These are phyloP conservation scores for Alligator mississippiensis DNA, from an alignment of 2,113 vertebrate species.

Conservation along the genomic window DNA sequence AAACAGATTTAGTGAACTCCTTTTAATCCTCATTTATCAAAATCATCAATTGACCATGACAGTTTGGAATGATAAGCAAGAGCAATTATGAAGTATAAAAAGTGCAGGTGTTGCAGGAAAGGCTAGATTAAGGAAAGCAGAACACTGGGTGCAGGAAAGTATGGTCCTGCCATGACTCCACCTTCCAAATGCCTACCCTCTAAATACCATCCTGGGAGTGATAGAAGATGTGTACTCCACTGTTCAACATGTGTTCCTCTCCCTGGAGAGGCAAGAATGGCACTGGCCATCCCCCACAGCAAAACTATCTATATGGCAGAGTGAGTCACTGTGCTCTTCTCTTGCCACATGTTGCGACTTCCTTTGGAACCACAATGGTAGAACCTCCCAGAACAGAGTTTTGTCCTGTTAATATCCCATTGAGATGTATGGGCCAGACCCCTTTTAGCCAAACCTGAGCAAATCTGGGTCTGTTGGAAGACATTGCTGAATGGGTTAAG, in stretches of 20 bases:
- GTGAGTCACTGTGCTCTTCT: not conserved
- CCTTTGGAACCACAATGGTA: not conserved
- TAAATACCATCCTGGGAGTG: not conserved
- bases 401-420: not conserved
- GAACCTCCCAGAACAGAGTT: not conserved
- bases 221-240: not conserved
- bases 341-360: not conserved
- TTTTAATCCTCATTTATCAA: not conserved
- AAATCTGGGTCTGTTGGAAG: not conserved
- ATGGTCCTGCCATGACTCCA: too few species aligned
- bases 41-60: not conserved
- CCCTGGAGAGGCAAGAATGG: not conserved
- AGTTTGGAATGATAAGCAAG: not conserved
- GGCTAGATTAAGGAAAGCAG: not conserved
- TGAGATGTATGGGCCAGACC: not conserved
- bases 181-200: not conserved
- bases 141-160: not conserved
- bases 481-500: not conserved
- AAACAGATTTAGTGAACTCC: not conserved
- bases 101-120: not conserved
- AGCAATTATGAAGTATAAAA: not conserved
- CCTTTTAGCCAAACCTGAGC: not conserved
- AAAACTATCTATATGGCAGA: not conserved
- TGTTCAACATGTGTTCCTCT: rapidly evolving
- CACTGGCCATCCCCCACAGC: not conserved